These are phyloP conservation scores for Hemichromis elongatus DNA, from an alignment of 2,113 vertebrate genomes.

Conservation along the genomic window DNA sequence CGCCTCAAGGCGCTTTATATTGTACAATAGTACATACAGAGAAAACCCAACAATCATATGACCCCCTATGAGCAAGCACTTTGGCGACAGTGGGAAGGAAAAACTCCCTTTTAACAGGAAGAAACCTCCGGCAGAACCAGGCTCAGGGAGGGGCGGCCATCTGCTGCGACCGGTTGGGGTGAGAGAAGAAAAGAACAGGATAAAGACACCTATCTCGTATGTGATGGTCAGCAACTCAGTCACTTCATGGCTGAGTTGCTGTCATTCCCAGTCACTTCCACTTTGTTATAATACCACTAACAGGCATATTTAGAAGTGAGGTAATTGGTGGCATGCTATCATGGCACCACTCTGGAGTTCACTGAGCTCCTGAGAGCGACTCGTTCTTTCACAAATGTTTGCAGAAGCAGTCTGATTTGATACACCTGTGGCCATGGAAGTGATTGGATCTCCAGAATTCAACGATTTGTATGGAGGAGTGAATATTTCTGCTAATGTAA, in stretches of 20 bases:
- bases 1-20: no score
- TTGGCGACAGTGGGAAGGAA: no score
- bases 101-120: no score
- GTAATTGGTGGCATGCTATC: not conserved
- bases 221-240: not conserved
- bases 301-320: not conserved
- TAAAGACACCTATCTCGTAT: no score
- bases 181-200: no score
- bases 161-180: no score
- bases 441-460: not conserved
- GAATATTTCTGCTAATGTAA: not conserved
- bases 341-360: not conserved
- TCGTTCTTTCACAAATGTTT: not conserved
- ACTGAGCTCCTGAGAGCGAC: not conserved
- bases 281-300: not conserved
- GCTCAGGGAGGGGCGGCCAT: no score
- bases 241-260: not conserved
- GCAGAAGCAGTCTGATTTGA: not conserved
- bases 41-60: no score
- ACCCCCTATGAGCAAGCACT: no score
- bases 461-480: fast-evolving
- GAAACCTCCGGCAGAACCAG: no score
- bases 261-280: not conserved
- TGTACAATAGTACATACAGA: no score
- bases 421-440: not conserved